These are phyloP conservation scores for Andrena fulva DNA, from an alignment of 2,888 invertebrate genomes.

Conservation along the genomic window DNA sequence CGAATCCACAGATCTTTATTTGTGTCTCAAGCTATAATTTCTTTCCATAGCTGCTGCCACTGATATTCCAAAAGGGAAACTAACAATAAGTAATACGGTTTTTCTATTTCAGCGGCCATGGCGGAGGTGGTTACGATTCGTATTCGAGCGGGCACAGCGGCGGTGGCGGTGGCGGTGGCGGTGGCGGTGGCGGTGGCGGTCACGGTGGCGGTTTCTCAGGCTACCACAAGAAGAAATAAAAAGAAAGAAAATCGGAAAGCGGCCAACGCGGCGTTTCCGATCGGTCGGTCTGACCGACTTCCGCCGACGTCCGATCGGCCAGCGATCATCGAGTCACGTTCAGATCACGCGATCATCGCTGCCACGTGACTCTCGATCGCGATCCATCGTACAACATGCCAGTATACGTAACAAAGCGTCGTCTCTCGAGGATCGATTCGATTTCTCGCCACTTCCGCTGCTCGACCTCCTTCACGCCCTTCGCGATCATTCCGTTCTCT, in stretches of 20 bases:
- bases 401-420: constrained; percentile 6
- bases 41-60: not conserved
- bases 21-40: not conserved
- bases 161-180: constrained; percentile 27
- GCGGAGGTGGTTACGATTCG: constrained; percentile 71
- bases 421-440: constrained; percentile 14
- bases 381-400: not conserved
- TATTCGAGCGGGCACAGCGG: constrained; percentile 64
- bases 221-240: constrained; percentile 75
- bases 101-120: constrained; percentile 70
- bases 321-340: constrained; percentile 13
- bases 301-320: not conserved
- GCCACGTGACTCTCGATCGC: constrained; percentile 26
- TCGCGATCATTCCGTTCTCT: constrained; percentile 7
- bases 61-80: not conserved
- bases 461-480: not conserved
- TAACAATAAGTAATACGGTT: not conserved
- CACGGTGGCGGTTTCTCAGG: constrained; percentile 73
- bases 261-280: not conserved
- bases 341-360: constrained; percentile 20
- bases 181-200: constrained; percentile 53
- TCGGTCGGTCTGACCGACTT: constrained; percentile 33
- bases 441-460: constrained; percentile 20
- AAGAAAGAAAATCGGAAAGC: constrained; percentile 60
- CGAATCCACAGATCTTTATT: too few relatives aligned